Evolutionary conservation across 1,140 invertebrate genomes (phyloP).

Genomic region (Eriosoma lanigerum): DNA sequence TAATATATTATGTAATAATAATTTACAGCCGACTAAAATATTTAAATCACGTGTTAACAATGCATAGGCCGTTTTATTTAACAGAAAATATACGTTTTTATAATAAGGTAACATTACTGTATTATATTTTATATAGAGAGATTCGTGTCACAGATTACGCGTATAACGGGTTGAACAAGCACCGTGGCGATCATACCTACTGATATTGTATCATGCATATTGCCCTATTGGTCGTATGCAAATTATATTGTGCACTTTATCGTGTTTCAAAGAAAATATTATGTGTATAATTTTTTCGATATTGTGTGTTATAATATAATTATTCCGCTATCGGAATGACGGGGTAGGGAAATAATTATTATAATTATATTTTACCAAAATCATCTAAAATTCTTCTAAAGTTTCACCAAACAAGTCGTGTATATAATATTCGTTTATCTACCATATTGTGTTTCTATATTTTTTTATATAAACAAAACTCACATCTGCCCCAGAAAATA

Average conservation of each 20-base stretch:
- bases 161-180: constrained; percentile 29
- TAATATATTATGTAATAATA: neutral
- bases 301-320: no score
- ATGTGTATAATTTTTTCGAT: neutral
- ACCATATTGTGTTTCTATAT: no score
- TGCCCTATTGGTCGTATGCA: constrained; percentile 5
- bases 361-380: no score
- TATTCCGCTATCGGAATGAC: no score
- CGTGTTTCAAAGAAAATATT: constrained; percentile 1
- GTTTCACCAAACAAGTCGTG: no score
- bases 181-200: neutral
- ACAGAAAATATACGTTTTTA: neutral
- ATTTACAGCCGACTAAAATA: neutral
- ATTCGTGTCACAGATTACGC: constrained; percentile 26
- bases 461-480: no score
- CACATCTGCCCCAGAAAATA: no score
- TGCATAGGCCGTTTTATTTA: neutral
- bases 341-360: no score
- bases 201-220: neutral
- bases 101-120: neutral
- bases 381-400: no score
- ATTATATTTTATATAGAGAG: neutral
- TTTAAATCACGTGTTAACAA: constrained; percentile 26
- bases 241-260: constrained; percentile 25
- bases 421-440: no score